Percentiles rank a stretch among this genome's conserved stretches.
These are phyloP conservation scores for Rafetus swinhoei DNA, from an alignment of 2,113 vertebrate genomes.

Conservation along the genomic window DNA sequence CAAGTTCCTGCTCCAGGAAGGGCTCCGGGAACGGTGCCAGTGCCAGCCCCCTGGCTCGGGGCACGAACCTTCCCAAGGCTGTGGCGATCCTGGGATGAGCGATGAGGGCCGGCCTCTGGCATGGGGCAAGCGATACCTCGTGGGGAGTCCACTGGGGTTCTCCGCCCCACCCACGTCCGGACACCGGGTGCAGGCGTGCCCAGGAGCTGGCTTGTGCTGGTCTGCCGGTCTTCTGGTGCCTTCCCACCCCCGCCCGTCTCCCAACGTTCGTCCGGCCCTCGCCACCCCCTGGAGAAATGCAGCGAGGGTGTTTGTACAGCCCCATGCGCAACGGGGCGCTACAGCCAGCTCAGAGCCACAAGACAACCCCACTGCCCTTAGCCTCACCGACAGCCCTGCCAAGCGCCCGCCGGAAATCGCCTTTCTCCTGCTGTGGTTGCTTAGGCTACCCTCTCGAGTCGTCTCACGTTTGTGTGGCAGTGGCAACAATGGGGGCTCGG, in stretches of 20 bases:
- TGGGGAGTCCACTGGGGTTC: not conserved
- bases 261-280: not conserved
- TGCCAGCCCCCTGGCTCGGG: too few relatives aligned
- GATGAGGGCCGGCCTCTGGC: not conserved
- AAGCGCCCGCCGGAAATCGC: not conserved
- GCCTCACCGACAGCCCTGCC: not conserved
- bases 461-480: not conserved
- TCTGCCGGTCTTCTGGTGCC: too few relatives aligned
- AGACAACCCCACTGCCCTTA: not conserved
- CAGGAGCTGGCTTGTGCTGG: too few relatives aligned
- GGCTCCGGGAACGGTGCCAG: not conserved
- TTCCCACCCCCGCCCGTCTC: too few relatives aligned
- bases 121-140: not conserved
- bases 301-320: too few relatives aligned
- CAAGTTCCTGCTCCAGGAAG: accelerated
- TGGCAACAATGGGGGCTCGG: not conserved
- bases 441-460: not conserved
- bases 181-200: too few relatives aligned
- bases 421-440: not conserved
- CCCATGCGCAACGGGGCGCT: too few relatives aligned
- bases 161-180: too few relatives aligned
- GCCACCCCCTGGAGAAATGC: too few relatives aligned
- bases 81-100: not conserved
- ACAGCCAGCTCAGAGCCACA: too few relatives aligned
- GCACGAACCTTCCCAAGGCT: not conserved